Evolutionary conservation across 1,140 invertebrate genomes (phyloP).

Genomic region (Bombus vancouverensis): DNA sequence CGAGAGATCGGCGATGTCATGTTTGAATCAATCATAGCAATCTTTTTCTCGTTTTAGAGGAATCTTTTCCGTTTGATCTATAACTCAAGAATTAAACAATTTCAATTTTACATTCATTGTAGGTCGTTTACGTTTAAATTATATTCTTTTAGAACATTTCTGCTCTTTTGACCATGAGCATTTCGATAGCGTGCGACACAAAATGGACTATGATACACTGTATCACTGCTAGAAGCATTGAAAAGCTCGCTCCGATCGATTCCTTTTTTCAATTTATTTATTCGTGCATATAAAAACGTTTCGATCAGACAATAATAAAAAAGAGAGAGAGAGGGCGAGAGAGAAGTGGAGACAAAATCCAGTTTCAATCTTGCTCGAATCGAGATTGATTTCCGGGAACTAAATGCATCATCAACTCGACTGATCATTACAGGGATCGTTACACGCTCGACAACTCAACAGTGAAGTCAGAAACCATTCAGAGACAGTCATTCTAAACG

Average conservation of each 20-base stretch:
- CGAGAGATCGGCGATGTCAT: too few relatives aligned
- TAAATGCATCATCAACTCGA: slow-evolving; percentile 47
- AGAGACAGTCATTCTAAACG: slow-evolving; percentile 45
- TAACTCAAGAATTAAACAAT: too few relatives aligned
- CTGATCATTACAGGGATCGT: slow-evolving; percentile 51
- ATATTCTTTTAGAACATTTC: too few relatives aligned
- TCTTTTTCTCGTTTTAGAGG: too few relatives aligned
- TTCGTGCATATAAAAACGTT: not conserved
- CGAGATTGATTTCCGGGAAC: slow-evolving; percentile 32
- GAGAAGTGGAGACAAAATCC: not conserved
- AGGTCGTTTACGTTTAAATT: too few relatives aligned
- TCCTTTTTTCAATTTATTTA: not conserved
- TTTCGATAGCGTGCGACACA: not conserved
- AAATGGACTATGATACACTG: not conserved
- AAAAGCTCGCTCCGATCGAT: not conserved
- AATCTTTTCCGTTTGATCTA: too few relatives aligned
- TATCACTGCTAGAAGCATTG: not conserved
- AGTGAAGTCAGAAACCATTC: slow-evolving; percentile 42
- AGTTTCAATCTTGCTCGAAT: slow-evolving; percentile 15
- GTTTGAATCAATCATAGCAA: too few relatives aligned
- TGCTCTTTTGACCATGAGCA: too few relatives aligned
- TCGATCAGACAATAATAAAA: too few relatives aligned
- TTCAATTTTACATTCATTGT: too few relatives aligned
- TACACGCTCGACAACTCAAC: slow-evolving; percentile 38
- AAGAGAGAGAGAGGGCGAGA: not conserved